Evolutionary conservation across 2,888 invertebrate species (phyloP), one percentile per base, ranked within the genome.

Genomic region (Apantesis nais): DNA sequence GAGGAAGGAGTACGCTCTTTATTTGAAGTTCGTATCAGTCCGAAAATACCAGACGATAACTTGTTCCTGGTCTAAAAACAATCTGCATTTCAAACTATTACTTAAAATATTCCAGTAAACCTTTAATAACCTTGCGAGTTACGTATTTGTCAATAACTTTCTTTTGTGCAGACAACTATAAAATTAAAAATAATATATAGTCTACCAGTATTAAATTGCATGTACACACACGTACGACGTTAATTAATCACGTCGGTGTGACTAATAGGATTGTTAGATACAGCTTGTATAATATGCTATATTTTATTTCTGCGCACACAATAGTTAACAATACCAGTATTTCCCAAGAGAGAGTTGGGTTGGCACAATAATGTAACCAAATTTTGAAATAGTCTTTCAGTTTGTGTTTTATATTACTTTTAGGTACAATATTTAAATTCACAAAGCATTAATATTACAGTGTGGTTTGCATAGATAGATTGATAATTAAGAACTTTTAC

Each of bases 261-360:
- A 66, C 66, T 41, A 67, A 67, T 67, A 60, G 39, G 14, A 41
- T 22, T 60, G 60, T 60, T 60, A 60, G 22, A 37, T 58, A 58
- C 37, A 58, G 66, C 66, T 55, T n/a, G 55, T 66, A 52, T 65
- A 52, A 52, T 58, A 58, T 58, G 58, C 58, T 58, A 58, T 58
- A 58, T 58, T 58, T 58, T 58, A 58, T 58, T 58, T 58, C 58
- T 58, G 29, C n/a, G n/a, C 16, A 58, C 58, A 58, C 58, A 44
- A 31, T 11, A 44, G 29, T 44, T 63, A 63, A 63, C 44, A 63
- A 44, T 31, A 44, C 44, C 44, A 31, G 41, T 44, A 63, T 63
- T 31, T 44, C 44, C 44, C 63, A 31, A 22, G 63, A 31, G 63
- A 31, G 44, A 63, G 0, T 44, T 16, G 5, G 2, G 44, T 44